Conservation (phyloP, 1,140 invertebrate genomes). For the fruit fly (Drosophila melanogaster) region Release_6_plus_ISO1_MT NT_033777.3:29552001-29552500, state of each 20-base stretch:
- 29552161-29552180: slow-evolving; percentile 36
- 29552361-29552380: slow-evolving; percentile 80
- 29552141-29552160: slow-evolving; percentile 37
- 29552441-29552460: slow-evolving; percentile 19
- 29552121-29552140: slow-evolving; percentile 45
- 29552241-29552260: slow-evolving; percentile 72
- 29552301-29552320: slow-evolving; percentile 28
- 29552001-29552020: slow-evolving; percentile 25
- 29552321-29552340: not conserved
- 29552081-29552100: slow-evolving; percentile 84
- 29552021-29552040: slow-evolving; percentile 2
- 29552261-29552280: slow-evolving; percentile 76
- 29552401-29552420: slow-evolving; percentile 68
- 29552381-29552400: slow-evolving; percentile 60
- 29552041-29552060: slow-evolving; percentile 41
- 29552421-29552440: slow-evolving; percentile 50
- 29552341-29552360: slow-evolving; percentile 29
- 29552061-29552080: slow-evolving; percentile 69
- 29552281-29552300: slow-evolving; percentile 75
- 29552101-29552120: slow-evolving; percentile 83
- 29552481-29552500: too few species aligned
- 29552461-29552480: not conserved
- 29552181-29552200: slow-evolving; percentile 54
- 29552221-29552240: not conserved
- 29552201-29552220: slow-evolving; percentile 9